Conservation (phyloP, 2,888 invertebrate species). For the Brachylomia viminalis region DNA sequence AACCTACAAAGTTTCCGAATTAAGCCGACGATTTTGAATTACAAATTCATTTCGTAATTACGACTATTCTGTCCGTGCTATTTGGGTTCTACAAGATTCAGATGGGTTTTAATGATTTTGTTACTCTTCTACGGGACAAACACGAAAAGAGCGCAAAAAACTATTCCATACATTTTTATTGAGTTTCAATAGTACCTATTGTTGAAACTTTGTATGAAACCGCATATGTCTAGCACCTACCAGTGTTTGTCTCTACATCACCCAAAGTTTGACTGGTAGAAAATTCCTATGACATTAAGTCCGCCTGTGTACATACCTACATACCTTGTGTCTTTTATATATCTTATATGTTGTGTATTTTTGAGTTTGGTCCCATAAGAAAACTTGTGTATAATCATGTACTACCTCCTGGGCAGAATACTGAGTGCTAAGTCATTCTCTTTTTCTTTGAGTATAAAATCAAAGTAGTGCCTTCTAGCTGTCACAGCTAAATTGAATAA, state of each 20-base stretch:
- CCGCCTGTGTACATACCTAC: background rate
- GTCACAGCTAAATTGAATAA: background rate
- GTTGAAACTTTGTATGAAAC: background rate
- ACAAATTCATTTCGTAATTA: constrained; percentile 35
- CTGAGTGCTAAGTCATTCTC: background rate
- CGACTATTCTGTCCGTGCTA: background rate
- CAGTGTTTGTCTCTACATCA: background rate
- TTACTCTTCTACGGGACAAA: background rate
- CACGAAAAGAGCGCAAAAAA: background rate
- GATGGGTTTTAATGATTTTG: background rate
- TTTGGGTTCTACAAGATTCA: background rate
- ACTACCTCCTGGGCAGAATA: background rate
- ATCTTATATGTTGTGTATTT: background rate
- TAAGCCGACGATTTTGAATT: constrained; percentile 6
- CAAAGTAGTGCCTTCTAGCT: background rate
- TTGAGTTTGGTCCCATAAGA: background rate
- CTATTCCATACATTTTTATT: background rate
- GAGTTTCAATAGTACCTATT: background rate
- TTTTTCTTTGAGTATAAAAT: background rate
- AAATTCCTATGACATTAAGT: background rate
- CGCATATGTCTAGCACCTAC: background rate
- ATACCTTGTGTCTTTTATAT: background rate
- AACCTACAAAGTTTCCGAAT: constrained; percentile 17
- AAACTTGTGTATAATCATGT: background rate
- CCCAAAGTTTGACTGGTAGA: background rate